phyloP scores from a whole-genome alignment of 2,797 vertebrate species.

The Leptatherina wallacei region DNA sequence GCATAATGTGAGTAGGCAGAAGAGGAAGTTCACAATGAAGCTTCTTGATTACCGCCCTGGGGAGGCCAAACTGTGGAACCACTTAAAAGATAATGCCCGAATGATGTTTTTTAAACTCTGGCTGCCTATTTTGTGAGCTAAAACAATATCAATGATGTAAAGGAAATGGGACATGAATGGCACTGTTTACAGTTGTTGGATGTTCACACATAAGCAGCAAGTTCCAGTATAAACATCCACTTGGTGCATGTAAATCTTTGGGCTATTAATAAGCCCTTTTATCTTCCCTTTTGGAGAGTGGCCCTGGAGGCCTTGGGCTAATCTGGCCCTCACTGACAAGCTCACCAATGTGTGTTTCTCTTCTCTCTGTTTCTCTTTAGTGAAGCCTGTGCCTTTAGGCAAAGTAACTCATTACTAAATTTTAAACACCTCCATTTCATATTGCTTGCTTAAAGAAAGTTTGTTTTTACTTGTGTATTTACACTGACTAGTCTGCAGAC shows the following conservation, averaged over 20 bases:
- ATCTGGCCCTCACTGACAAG: constrained; percentile 67
- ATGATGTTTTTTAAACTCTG: constrained; percentile 83
- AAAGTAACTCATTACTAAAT: constrained; percentile 59
- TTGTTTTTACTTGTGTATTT: constrained; percentile 53
- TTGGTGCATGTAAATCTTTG: constrained; percentile 85
- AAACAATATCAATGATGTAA: constrained; percentile 90
- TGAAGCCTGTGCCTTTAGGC: constrained; percentile 61
- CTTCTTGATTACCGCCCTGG: constrained; percentile 81
- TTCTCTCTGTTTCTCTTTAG: constrained; percentile 59
- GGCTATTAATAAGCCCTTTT: constrained; percentile 89
- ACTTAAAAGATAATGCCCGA: constrained; percentile 85
- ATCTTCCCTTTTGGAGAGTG: constrained; percentile 80
- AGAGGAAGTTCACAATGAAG: constrained; percentile 79
- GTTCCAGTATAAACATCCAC: constrained; percentile 90
- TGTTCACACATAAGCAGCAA: constrained; percentile 89
- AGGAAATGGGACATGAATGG: constrained; percentile 88
- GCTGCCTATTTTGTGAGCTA: constrained; percentile 74
- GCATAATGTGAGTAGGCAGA: constrained; percentile 74
- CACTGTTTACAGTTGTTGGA: constrained; percentile 87
- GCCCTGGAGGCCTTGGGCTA: constrained; percentile 68
- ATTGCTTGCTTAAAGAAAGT: constrained; percentile 46
- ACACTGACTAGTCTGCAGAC: constrained; percentile 38
- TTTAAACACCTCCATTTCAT: constrained; percentile 58
- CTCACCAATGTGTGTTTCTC: constrained; percentile 56
- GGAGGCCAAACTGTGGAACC: constrained; percentile 79